Percentiles rank a stretch among this genome's conserved stretches.
Evolutionary conservation across 2,888 invertebrate species (phyloP).

Genomic region (Hemicrepidius hirtus): DNA sequence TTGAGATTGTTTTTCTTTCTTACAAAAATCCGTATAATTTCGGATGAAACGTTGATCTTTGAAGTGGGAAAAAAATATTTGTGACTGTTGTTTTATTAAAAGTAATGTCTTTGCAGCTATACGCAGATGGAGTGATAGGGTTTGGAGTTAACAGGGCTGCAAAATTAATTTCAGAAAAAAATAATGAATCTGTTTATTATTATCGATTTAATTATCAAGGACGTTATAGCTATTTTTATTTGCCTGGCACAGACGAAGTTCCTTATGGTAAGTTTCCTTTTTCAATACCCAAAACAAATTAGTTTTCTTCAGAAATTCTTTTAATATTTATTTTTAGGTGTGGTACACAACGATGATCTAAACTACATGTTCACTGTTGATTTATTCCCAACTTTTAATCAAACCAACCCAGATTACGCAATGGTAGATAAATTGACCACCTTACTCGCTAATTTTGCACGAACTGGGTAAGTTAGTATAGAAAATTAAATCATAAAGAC

Average conservation of each 20-base stretch:
- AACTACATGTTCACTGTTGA: conserved; percentile 71
- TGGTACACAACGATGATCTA: conserved; percentile 72
- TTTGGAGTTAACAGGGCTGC: conserved; percentile 78
- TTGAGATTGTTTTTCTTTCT: no score
- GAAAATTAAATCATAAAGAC: not conserved
- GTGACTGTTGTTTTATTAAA: no score
- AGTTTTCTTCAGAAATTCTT: no score
- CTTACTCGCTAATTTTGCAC: conserved; percentile 71
- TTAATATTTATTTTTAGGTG: no score
- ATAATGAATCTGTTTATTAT: conserved; percentile 76
- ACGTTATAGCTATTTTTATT: conserved; percentile 75
- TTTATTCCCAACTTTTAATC: conserved; percentile 64
- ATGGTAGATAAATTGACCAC: conserved; percentile 69
- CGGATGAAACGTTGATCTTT: no score
- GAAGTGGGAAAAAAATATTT: no score
- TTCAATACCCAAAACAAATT: no score
- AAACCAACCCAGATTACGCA: conserved; percentile 66
- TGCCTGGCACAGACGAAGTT: conserved; percentile 71
- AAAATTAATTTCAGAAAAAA: conserved; percentile 76
- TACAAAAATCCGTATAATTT: no score
- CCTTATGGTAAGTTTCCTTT: conserved; percentile 60
- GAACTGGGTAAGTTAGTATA: conserved; percentile 64
- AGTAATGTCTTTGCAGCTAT: conserved; percentile 73
- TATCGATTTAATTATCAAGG: conserved; percentile 79
- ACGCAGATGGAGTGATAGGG: conserved; percentile 76